phyloP scores from a whole-genome alignment of 1,140 invertebrate genomes.

The Orchesella cincta region DNA sequence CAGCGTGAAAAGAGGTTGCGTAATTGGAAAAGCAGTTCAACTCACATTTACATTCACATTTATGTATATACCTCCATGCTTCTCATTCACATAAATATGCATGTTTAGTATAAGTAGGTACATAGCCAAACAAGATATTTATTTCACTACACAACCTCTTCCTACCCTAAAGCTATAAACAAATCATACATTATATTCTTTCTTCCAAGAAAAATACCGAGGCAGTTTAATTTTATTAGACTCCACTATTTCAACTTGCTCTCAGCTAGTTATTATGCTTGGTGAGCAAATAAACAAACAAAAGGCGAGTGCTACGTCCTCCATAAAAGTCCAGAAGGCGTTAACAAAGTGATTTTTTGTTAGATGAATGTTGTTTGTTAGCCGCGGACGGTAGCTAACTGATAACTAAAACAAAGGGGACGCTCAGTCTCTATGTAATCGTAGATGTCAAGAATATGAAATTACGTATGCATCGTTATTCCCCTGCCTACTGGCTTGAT shows the following conservation, averaged over 20 bases:
- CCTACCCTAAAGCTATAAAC: no score
- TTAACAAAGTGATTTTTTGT: not conserved
- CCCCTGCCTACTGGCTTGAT: not conserved
- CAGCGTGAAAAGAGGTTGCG: no score
- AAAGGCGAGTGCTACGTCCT: not conserved
- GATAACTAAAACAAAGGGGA: not conserved
- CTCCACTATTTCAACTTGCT: not conserved
- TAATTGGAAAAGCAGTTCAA: no score
- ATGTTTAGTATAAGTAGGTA: no score
- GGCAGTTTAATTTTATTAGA: not conserved
- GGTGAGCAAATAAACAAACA: not conserved
- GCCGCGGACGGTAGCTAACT: not conserved
- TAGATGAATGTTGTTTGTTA: not conserved
- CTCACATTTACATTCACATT: no score
- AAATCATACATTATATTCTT: no score
- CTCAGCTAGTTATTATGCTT: not conserved
- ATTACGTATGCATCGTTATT: not conserved
- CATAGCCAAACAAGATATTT: no score
- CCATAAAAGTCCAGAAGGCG: conserved; percentile 13
- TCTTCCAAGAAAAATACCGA: no score
- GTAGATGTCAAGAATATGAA: not conserved
- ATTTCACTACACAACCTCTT: no score
- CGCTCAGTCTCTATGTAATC: no score
- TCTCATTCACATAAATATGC: no score
- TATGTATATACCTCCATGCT: no score